Conservation (phyloP, 1,140 invertebrate species). For the Phenacoccus solenopsis region DNA sequence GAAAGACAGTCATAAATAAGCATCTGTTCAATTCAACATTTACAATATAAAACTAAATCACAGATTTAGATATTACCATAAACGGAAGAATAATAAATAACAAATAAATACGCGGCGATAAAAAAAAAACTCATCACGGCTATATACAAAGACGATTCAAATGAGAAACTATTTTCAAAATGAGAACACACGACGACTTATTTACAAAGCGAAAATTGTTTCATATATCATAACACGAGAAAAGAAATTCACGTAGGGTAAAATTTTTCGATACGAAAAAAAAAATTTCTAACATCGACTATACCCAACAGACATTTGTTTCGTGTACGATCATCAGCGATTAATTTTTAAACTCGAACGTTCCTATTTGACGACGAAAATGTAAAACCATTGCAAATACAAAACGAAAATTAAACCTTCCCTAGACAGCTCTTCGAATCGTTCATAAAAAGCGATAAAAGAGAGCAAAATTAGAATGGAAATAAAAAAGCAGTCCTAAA, state of each 20-base stretch:
- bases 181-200: background rate
- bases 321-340: too few relatives aligned
- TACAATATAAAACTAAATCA: background rate
- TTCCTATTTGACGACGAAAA: too few relatives aligned
- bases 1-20: background rate
- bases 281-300: too few relatives aligned
- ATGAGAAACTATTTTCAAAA: background rate
- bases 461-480: too few relatives aligned
- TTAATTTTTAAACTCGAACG: too few relatives aligned
- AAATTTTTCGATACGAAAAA: background rate
- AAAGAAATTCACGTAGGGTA: background rate
- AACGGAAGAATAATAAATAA: background rate
- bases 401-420: too few relatives aligned
- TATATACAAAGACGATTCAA: background rate
- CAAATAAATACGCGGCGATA: background rate
- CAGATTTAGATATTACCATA: background rate
- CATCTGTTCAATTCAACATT: background rate
- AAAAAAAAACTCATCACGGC: too few relatives aligned
- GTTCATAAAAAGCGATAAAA: too few relatives aligned
- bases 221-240: background rate
- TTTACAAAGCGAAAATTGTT: background rate
- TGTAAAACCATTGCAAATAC: too few relatives aligned
- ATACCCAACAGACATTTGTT: too few relatives aligned
- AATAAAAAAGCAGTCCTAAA: too few relatives aligned
- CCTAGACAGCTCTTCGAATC: too few relatives aligned